Conservation (phyloP, 2,797 vertebrate genomes). For the Gastrophryne carolinensis region DNA sequence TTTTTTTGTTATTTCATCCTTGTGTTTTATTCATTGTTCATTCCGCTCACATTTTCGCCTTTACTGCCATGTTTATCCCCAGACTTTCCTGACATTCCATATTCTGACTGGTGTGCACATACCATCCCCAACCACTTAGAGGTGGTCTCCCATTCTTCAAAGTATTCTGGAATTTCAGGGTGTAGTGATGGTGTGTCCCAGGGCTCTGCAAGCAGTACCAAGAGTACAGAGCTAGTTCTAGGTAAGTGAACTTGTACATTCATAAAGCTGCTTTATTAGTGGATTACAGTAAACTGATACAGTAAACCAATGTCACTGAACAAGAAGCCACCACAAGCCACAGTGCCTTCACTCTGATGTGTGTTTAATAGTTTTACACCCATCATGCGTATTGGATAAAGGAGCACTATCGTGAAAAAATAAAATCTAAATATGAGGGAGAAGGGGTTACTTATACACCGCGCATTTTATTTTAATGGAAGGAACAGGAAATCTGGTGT, state of each 20-base stretch:
- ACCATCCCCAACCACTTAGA: conserved; percentile 88
- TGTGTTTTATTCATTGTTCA: conserved; percentile 15
- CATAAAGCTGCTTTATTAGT: neutral
- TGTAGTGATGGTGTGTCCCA: conserved; percentile 93
- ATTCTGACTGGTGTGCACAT: conserved; percentile 87
- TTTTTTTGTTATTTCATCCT: neutral
- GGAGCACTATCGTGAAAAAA: too few species aligned
- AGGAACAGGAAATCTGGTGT: too few species aligned
- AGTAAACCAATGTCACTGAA: too few species aligned
- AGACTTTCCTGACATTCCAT: conserved; percentile 90
- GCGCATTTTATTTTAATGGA: too few species aligned
- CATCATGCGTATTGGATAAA: too few species aligned
- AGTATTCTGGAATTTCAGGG: conserved; percentile 94
- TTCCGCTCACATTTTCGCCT: conserved; percentile 11
- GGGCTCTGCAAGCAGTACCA: conserved; percentile 85
- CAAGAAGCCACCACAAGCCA: too few species aligned
- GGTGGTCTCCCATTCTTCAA: conserved; percentile 86
- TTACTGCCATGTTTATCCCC: conserved; percentile 43
- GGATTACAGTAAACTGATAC: too few species aligned
- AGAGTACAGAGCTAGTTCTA: conserved; percentile 86
- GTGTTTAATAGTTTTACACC: too few species aligned
- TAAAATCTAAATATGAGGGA: too few species aligned
- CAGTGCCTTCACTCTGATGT: too few species aligned
- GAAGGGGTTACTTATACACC: too few species aligned
- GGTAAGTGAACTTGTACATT: conserved; percentile 69